Percentiles rank a stretch among this genome's conserved stretches.
Conservation (phyloP, 2,797 vertebrate species). For the Iguana delicatissima region DNA sequence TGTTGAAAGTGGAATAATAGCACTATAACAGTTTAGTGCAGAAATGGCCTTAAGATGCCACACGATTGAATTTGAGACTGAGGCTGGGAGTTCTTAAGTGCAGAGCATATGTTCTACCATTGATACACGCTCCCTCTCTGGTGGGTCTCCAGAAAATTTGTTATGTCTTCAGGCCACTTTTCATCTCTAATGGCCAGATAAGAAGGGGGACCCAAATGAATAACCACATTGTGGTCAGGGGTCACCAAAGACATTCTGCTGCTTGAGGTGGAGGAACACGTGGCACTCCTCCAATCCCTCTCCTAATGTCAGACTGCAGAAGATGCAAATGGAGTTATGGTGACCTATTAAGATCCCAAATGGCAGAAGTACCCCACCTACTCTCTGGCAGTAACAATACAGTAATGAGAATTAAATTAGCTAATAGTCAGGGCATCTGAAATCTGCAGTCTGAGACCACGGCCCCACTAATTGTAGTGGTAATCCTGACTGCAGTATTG, state of each 20-base stretch:
- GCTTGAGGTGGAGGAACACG: not conserved
- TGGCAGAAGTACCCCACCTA: not conserved
- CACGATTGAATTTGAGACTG: not conserved
- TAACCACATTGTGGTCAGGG: not conserved
- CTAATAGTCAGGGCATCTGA: not conserved
- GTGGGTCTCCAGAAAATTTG: too few species aligned
- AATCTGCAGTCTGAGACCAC: not conserved
- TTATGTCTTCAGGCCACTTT: not conserved
- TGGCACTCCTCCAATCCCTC: not conserved
- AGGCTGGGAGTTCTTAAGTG: not conserved
- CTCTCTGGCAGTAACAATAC: not conserved
- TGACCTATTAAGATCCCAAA: not conserved
- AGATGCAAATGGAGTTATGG: not conserved
- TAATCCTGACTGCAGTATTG: not conserved
- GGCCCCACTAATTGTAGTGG: not conserved
- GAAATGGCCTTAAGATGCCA: not conserved
- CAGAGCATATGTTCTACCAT: not conserved
- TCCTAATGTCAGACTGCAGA: not conserved
- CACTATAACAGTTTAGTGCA: too few species aligned
- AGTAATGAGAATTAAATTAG: not conserved
- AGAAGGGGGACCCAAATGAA: not conserved
- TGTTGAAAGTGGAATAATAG: too few species aligned
- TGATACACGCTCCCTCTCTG: not conserved
- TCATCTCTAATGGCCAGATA: not conserved
- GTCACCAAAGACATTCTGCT: not conserved